Evolutionary conservation across 2,113 vertebrate species (phyloP).

Genomic region (Canis aureus): DNA sequence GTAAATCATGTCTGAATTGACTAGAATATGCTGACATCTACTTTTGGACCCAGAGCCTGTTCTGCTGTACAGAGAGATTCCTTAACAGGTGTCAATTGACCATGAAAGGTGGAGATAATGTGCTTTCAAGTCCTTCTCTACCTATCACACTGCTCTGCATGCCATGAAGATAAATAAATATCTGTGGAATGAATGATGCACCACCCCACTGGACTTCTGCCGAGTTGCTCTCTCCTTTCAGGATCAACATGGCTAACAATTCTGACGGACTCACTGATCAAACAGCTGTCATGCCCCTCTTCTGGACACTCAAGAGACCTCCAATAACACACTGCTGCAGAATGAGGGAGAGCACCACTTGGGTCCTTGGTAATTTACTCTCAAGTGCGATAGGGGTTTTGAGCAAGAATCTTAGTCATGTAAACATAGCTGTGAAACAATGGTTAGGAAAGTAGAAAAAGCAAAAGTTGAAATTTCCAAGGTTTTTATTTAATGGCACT

Average conservation of each 20-base stretch:
- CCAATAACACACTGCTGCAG: background rate
- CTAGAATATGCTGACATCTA: background rate
- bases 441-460: slow-evolving; percentile 22
- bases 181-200: background rate
- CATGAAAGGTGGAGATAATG: background rate
- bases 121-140: background rate
- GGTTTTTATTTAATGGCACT: background rate
- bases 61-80: background rate
- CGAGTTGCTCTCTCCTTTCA: background rate
- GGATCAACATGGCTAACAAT: no score
- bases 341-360: background rate
- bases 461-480: slow-evolving; percentile 27
- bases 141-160: background rate
- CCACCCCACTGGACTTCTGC: background rate
- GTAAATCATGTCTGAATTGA: background rate
- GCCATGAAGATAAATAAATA: background rate
- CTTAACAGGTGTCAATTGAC: background rate
- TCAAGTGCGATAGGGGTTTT: background rate
- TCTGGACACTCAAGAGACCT: background rate
- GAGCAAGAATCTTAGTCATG: background rate
- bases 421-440: slow-evolving; percentile 9
- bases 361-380: background rate
- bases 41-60: background rate
- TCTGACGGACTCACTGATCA: background rate
- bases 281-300: no score